phyloP scores from a whole-genome alignment of 2,113 vertebrate genomes.

The Brachyistius frenatus region DNA sequence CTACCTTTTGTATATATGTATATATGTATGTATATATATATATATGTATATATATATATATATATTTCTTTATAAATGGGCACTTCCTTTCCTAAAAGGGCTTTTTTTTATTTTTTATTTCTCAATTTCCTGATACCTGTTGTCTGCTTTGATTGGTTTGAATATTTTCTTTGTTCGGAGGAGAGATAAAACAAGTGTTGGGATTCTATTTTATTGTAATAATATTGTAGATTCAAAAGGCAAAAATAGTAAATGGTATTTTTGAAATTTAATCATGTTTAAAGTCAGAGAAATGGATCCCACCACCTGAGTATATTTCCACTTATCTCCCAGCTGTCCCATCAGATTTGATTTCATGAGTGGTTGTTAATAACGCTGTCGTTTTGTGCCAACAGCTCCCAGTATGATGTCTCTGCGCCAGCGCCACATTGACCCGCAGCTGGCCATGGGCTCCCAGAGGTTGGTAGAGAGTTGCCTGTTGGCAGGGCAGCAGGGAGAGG shows the following conservation, averaged over 20 bases:
- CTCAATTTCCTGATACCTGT: background rate
- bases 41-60: too few relatives aligned
- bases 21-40: too few relatives aligned
- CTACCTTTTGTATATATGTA: background rate
- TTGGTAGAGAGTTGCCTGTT: conserved; percentile 93
- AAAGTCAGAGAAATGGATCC: conserved; percentile 8
- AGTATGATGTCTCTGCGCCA: conserved; percentile 93
- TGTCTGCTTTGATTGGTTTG: background rate
- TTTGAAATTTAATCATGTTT: background rate
- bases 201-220: conserved; percentile 12
- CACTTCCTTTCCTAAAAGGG: background rate
- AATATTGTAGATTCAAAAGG: background rate
- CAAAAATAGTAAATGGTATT: conserved; percentile 3
- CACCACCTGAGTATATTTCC: conserved; percentile 44
- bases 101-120: too few relatives aligned
- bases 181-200: conserved; percentile 25
- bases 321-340: conserved; percentile 4
- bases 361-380: conserved; percentile 41
- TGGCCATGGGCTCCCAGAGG: conserved; percentile 95
- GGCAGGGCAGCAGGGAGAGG: conserved; percentile 84
- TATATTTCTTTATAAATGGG: background rate
- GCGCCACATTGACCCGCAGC: conserved; percentile 93
- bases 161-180: background rate
- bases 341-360: background rate
- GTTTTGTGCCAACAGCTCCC: conserved; percentile 88